phyloP scores from a whole-genome alignment of 2,797 vertebrate genomes.

The Myiotriccus ornatus region DNA sequence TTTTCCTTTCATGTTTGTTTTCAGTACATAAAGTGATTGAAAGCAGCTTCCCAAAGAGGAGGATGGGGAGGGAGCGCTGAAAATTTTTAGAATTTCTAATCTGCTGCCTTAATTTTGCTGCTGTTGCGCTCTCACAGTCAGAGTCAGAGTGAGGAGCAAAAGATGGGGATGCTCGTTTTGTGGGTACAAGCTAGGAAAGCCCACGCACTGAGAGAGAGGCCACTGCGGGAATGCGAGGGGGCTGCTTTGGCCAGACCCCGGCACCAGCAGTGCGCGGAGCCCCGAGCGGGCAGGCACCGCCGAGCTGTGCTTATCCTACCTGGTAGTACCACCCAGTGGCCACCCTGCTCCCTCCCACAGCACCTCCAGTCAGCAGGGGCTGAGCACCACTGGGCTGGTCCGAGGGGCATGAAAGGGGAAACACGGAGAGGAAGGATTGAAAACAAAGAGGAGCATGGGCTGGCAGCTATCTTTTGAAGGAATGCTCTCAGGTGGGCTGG shows the following conservation, averaged over 20 bases:
- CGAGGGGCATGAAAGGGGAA: neutral
- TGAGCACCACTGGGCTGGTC: neutral
- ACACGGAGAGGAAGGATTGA: neutral
- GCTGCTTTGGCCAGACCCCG: neutral
- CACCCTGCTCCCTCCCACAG: neutral
- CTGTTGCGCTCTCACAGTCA: neutral
- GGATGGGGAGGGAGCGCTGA: neutral
- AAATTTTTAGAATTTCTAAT: slow-evolving; percentile 47
- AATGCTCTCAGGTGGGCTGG: neutral
- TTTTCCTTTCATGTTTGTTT: slow-evolving; percentile 73
- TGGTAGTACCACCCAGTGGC: neutral
- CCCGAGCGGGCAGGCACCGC: rapidly evolving
- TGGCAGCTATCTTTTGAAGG: neutral
- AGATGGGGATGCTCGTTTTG: neutral
- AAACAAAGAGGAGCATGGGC: neutral
- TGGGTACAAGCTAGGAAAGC: neutral
- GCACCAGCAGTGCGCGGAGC: neutral
- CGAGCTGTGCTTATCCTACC: rapidly evolving
- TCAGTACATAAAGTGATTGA: slow-evolving; percentile 63
- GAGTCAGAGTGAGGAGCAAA: neutral
- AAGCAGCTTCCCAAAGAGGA: slow-evolving; percentile 56
- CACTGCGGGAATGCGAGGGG: rapidly evolving
- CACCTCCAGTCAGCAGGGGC: neutral
- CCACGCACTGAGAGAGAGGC: neutral
- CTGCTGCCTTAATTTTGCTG: slow-evolving; percentile 29